phyloP scores from a whole-genome alignment of 2,888 invertebrate species.

The Idaea biselata region DNA sequence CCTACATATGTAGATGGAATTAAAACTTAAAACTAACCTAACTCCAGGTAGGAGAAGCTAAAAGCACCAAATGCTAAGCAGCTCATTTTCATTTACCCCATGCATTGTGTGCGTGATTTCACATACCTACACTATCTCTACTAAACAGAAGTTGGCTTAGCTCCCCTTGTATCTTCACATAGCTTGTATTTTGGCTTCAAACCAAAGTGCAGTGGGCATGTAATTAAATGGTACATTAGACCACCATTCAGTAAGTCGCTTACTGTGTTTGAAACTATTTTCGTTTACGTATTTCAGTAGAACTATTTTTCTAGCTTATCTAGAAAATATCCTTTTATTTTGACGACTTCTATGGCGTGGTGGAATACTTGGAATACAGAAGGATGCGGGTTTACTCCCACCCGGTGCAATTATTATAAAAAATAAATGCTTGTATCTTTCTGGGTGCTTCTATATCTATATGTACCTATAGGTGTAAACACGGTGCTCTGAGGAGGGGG shows the following conservation, averaged over 20 bases:
- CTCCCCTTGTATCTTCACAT: not conserved
- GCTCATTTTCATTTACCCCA: not conserved
- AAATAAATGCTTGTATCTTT: too few species aligned
- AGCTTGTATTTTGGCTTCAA: conserved; percentile 24
- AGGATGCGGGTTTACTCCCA: too few species aligned
- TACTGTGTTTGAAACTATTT: conserved; percentile 20
- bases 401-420: too few species aligned
- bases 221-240: conserved; percentile 34
- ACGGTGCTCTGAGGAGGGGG: too few species aligned
- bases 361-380: too few species aligned
- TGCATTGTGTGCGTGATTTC: not conserved
- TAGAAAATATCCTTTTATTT: too few species aligned
- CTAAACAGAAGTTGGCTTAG: conserved; percentile 17
- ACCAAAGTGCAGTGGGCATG: conserved; percentile 34
- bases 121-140: not conserved
- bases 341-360: too few species aligned
- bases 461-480: too few species aligned
- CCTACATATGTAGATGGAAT: too few species aligned
- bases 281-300: conserved; percentile 2
- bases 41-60: not conserved
- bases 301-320: not conserved
- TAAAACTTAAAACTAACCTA: too few species aligned
- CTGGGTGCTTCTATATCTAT: too few species aligned
- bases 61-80: not conserved
- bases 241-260: conserved; percentile 25